Evolutionary conservation across 2,888 invertebrate genomes (phyloP).

Genomic region (Formica aserva): DNA sequence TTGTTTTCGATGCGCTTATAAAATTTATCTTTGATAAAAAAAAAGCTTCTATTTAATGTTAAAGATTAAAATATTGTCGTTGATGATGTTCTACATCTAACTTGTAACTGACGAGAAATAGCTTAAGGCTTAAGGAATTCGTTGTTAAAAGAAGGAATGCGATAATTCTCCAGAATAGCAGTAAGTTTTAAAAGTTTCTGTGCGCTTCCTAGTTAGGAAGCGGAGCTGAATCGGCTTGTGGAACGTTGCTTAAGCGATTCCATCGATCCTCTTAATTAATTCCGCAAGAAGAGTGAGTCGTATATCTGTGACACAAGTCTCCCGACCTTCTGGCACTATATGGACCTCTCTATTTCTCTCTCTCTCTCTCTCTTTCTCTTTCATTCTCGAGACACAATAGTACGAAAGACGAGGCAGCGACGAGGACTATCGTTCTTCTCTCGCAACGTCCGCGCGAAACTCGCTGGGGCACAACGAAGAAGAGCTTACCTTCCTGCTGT

Average conservation of each 20-base stretch:
- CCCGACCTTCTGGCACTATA: conserved; percentile 33
- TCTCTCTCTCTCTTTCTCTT: not conserved
- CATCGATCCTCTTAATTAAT: conserved; percentile 67
- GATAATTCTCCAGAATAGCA: conserved; percentile 24
- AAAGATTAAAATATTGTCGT: not conserved
- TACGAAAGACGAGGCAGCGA: conserved; percentile 15
- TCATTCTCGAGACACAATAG: conserved; percentile 46
- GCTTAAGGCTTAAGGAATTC: not conserved
- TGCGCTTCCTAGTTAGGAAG: conserved; percentile 13
- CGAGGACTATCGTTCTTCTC: conserved; percentile 59
- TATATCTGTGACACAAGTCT: conserved; percentile 54
- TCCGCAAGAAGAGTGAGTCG: conserved; percentile 57
- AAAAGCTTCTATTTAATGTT: not conserved
- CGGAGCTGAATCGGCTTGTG: conserved; percentile 40
- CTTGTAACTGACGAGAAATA: conserved; percentile 6
- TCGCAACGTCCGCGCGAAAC: conserved; percentile 55
- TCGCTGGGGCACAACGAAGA: conserved; percentile 54
- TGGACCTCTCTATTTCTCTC: conserved; percentile 8
- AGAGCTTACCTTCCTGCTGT: conserved; percentile 67
- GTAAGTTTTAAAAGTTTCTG: conserved; percentile 44
- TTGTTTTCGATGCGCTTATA: not conserved
- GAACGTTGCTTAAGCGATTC: conserved; percentile 52
- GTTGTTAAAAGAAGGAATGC: conserved; percentile 3
- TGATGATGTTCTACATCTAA: not conserved
- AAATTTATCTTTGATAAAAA: not conserved